Conservation (phyloP, 2,888 invertebrate species). For the Lumbricus terrestris region DNA sequence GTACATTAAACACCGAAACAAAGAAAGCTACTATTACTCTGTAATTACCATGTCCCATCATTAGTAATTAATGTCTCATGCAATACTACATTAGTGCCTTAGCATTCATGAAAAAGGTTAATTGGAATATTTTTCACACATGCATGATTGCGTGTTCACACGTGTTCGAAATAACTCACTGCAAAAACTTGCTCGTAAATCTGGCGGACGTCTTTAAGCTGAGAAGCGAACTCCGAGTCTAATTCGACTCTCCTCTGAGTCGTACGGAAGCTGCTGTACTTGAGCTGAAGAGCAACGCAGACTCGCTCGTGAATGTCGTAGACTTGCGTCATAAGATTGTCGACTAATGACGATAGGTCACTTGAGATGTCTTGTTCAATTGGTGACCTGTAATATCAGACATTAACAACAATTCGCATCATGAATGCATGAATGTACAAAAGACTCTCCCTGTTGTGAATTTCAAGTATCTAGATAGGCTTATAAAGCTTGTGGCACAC, state of each 20-base stretch:
- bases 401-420: background rate
- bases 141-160: background rate
- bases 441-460: too few relatives aligned
- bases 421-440: background rate
- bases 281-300: conserved; percentile 33
- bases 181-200: background rate
- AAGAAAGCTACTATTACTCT: too few relatives aligned
- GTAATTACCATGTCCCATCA: background rate
- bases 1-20: too few relatives aligned
- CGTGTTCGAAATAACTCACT: background rate
- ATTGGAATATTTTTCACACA: background rate
- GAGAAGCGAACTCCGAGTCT: background rate
- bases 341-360: background rate
- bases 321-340: conserved; percentile 29
- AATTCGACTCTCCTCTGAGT: background rate
- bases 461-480: background rate
- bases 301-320: conserved; percentile 32
- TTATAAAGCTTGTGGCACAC: background rate
- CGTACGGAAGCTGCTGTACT: conserved; percentile 35
- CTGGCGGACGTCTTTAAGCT: background rate
- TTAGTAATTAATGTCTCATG: background rate
- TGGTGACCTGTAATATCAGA: background rate
- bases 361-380: background rate
- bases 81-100: background rate
- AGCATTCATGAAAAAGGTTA: background rate